These are phyloP conservation scores for Chaitophorus viminalis DNA, from an alignment of 2,888 invertebrate species.

Conservation along the genomic window DNA sequence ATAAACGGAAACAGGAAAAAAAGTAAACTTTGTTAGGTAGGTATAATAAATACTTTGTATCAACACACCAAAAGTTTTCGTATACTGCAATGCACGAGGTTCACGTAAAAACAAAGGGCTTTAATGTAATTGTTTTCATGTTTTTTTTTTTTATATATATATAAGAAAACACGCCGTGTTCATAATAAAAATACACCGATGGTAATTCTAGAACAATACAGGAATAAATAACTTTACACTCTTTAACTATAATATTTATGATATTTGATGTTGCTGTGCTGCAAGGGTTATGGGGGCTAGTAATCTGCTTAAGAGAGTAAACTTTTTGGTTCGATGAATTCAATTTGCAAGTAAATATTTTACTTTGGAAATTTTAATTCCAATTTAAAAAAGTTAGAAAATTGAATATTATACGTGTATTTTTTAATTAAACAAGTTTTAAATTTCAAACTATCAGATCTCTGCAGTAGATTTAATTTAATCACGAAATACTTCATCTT, in stretches of 20 bases:
- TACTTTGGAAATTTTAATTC: conserved; percentile 1
- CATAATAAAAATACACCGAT: background rate
- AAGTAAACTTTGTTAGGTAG: background rate
- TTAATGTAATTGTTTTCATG: background rate
- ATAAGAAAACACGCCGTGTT: background rate
- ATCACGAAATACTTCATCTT: background rate
- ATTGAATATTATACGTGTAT: conserved; percentile 4
- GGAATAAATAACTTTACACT: background rate
- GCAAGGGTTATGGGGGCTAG: background rate
- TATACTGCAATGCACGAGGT: background rate
- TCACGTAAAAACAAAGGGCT: background rate
- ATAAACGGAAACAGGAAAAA: background rate
- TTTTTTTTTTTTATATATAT: too few relatives aligned
- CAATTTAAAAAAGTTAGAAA: conserved; percentile 17
- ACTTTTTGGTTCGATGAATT: background rate
- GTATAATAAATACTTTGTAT: background rate
- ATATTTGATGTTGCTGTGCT: background rate
- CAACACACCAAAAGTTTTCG: background rate
- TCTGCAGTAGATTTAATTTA: background rate
- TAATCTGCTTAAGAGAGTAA: background rate
- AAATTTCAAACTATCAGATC: background rate
- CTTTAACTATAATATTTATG: conserved; percentile 13
- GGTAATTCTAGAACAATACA: background rate
- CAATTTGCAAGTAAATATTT: conserved; percentile 18
- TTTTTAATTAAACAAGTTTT: conserved; percentile 22